phyloP scores from a whole-genome alignment of 2,113 vertebrate species.

The Melospiza melodia region DNA sequence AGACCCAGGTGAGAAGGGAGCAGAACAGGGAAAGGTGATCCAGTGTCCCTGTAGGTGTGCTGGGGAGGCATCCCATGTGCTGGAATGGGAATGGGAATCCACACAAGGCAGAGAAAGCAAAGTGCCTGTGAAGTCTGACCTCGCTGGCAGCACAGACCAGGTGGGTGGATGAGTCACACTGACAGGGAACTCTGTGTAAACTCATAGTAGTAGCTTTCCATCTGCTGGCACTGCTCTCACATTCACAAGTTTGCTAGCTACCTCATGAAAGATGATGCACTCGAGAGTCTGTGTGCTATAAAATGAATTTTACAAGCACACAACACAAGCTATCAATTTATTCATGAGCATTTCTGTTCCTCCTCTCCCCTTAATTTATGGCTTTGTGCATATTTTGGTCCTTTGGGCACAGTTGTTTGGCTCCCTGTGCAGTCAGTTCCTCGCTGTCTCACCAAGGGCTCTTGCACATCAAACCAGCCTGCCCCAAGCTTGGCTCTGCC shows the following conservation, averaged over 20 bases:
- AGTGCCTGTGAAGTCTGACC: background rate
- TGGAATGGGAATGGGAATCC: fast-evolving
- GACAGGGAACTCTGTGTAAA: background rate
- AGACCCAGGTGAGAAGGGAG: background rate
- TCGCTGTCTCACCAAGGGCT: background rate
- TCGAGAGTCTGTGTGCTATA: background rate
- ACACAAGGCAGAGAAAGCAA: background rate
- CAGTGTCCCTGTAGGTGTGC: background rate
- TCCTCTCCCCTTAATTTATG: background rate
- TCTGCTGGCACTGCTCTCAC: background rate
- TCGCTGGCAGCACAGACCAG: background rate
- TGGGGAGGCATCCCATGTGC: background rate
- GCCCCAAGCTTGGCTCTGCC: background rate
- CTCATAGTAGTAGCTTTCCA: background rate
- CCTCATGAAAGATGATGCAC: background rate
- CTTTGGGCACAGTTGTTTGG: background rate
- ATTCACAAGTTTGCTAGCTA: background rate
- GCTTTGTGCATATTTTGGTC: background rate
- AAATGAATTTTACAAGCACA: background rate
- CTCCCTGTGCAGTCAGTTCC: background rate
- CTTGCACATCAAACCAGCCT: background rate
- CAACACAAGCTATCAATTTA: background rate
- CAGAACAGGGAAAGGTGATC: background rate
- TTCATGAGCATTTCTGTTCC: background rate
- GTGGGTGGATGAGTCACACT: background rate